phyloP scores from a whole-genome alignment of 2,888 invertebrate genomes.

The Periphyllus acericola region DNA sequence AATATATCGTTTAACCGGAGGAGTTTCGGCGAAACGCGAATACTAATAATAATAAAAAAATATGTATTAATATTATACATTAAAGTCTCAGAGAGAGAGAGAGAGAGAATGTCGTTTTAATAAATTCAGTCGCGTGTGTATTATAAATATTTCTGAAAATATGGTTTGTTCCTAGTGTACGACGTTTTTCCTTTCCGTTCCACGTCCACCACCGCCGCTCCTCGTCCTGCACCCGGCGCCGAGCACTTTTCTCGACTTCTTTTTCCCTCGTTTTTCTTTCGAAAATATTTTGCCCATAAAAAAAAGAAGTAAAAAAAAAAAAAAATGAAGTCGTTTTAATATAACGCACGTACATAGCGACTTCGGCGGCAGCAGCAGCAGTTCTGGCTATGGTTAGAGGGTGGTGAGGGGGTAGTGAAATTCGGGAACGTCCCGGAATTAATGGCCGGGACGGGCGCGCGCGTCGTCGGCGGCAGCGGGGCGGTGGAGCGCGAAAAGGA shows the following conservation, averaged over 20 bases:
- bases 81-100: constrained; percentile 3
- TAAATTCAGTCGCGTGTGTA: constrained; percentile 62
- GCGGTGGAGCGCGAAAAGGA: constrained; percentile 30
- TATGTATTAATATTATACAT: constrained; percentile 7
- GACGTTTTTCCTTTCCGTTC: constrained; percentile 39
- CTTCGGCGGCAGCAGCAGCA: neutral
- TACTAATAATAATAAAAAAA: constrained; percentile 26
- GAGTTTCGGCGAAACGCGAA: constrained; percentile 36
- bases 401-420: constrained; percentile 22
- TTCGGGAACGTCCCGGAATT: constrained; percentile 59
- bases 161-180: constrained; percentile 61
- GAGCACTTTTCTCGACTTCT: constrained; percentile 33
- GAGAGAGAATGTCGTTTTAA: constrained; percentile 54
- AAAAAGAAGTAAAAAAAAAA: constrained; percentile 14
- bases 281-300: constrained; percentile 55
- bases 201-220: neutral
- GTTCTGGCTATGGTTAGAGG: too few species aligned
- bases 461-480: constrained; percentile 3
- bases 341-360: constrained; percentile 46
- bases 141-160: constrained; percentile 61
- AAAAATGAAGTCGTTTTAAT: constrained; percentile 60
- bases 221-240: neutral
- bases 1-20: constrained; percentile 43
- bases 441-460: constrained; percentile 52
- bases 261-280: constrained; percentile 54